These are phyloP conservation scores for Gobiocypris rarus DNA, from an alignment of 2,113 vertebrate genomes.

Conservation along the genomic window DNA sequence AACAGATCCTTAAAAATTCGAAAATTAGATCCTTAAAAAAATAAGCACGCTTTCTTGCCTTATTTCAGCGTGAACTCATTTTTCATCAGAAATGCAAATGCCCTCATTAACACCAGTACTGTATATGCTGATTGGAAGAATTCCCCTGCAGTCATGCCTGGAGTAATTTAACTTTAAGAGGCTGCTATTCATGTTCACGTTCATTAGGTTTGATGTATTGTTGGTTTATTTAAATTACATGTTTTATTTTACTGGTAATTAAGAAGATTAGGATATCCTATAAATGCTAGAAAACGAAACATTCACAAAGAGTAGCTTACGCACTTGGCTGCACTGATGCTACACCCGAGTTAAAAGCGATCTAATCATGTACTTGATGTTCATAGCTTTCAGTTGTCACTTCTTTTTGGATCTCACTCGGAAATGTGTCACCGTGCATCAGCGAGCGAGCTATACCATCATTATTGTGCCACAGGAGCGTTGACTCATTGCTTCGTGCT, in stretches of 20 bases:
- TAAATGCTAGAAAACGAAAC: background rate
- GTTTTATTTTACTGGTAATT: constrained; percentile 12
- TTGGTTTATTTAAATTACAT: background rate
- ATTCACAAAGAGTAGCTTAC: background rate
- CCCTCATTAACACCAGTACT: background rate
- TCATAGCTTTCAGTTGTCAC: background rate
- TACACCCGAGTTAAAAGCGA: background rate
- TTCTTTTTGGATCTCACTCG: background rate
- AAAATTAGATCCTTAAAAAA: too few relatives aligned
- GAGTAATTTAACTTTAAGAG: constrained; percentile 3
- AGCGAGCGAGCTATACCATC: constrained; percentile 7
- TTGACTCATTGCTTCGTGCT: constrained; percentile 13
- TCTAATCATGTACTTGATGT: constrained; percentile 10
- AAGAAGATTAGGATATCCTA: background rate
- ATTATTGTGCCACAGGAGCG: constrained; percentile 9
- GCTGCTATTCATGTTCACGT: background rate
- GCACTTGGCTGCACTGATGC: background rate
- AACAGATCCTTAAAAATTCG: too few relatives aligned
- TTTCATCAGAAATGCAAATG: constrained; percentile 17
- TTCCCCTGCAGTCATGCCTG: constrained; percentile 10
- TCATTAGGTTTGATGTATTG: background rate
- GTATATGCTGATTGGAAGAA: constrained; percentile 9
- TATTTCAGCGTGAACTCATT: background rate
- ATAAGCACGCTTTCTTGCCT: background rate
- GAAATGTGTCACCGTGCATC: constrained; percentile 26